A percentile compares a stretch with the other conserved stretches of the same genome.
Conservation (phyloP, 2,888 invertebrate genomes). For the Chrysolina haemoptera region DNA sequence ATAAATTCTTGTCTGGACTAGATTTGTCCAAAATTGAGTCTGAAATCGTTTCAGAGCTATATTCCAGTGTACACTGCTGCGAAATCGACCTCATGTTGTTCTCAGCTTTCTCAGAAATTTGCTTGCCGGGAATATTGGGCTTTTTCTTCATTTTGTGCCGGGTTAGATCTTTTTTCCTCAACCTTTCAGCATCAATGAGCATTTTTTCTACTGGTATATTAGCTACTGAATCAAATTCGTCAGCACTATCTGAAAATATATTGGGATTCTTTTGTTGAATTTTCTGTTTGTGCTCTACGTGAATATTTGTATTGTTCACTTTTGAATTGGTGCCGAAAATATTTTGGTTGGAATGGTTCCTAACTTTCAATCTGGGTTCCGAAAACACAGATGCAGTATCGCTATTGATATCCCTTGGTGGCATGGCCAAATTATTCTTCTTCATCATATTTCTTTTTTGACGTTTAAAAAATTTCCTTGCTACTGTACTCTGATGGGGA, state of each 20-base stretch:
- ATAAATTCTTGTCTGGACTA: conserved; percentile 62
- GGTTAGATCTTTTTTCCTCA: conserved; percentile 59
- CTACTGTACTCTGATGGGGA: conserved; percentile 94
- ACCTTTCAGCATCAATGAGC: conserved; percentile 61
- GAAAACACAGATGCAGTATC: conserved; percentile 70
- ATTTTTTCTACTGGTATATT: conserved; percentile 64
- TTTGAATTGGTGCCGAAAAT: conserved; percentile 82
- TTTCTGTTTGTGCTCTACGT: conserved; percentile 78
- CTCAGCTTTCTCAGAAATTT: conserved; percentile 50
- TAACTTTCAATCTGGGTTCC: conserved; percentile 64
- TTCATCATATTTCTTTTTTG: conserved; percentile 81
- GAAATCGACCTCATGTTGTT: conserved; percentile 77
- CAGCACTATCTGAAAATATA: conserved; percentile 77
- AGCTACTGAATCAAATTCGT: conserved; percentile 70
- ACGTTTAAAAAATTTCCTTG: conserved; percentile 92
- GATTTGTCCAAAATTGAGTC: conserved; percentile 61
- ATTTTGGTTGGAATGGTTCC: conserved; percentile 71
- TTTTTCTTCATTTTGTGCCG: conserved; percentile 59
- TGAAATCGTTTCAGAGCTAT: conserved; percentile 72
- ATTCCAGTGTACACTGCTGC: conserved; percentile 81
- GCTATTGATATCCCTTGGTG: conserved; percentile 70
- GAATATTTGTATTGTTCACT: conserved; percentile 86
- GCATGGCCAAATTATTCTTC: conserved; percentile 81
- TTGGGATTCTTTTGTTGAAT: conserved; percentile 77
- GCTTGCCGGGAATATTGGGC: conserved; percentile 43